A percentile compares a stretch with the other conserved stretches of the same genome.
Conservation (phyloP, 2,888 invertebrate genomes). For the Stramonita haemastoma region DNA sequence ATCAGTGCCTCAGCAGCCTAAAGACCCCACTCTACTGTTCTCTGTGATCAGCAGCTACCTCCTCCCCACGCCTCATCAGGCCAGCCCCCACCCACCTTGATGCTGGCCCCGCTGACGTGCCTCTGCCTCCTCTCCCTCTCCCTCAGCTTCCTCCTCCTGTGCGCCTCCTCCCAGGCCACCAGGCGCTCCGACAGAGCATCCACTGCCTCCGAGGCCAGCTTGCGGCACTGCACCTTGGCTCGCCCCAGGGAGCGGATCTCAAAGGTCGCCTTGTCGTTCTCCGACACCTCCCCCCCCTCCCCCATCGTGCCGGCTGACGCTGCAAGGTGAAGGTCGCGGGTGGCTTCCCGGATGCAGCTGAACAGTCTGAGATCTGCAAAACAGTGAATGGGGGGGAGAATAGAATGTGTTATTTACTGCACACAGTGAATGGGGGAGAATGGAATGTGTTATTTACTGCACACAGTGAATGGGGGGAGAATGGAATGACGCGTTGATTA, state of each 20-base stretch:
- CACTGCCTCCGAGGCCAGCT: constrained; percentile 91
- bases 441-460: no score
- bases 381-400: no score
- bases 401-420: no score
- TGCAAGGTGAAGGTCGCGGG: constrained; percentile 58
- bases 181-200: constrained; percentile 94
- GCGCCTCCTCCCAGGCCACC: constrained; percentile 60
- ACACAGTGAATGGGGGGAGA: no score
- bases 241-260: constrained; percentile 89
- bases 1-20: no score
- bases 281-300: constrained; percentile 28
- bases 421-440: no score
- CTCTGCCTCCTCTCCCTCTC: constrained; percentile 60
- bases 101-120: constrained; percentile 74
- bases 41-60: no score
- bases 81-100: constrained; percentile 47
- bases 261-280: constrained; percentile 58
- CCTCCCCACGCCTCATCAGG: no score
- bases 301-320: constrained; percentile 29
- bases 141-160: constrained; percentile 48
- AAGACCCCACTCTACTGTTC: no score
- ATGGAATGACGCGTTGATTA: no score
- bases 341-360: constrained; percentile 85
- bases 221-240: constrained; percentile 90
- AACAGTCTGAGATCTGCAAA: constrained; percentile 87